Evolutionary conservation across 2,888 invertebrate genomes (phyloP).

Genomic region (Trachelus troglodyta): DNA sequence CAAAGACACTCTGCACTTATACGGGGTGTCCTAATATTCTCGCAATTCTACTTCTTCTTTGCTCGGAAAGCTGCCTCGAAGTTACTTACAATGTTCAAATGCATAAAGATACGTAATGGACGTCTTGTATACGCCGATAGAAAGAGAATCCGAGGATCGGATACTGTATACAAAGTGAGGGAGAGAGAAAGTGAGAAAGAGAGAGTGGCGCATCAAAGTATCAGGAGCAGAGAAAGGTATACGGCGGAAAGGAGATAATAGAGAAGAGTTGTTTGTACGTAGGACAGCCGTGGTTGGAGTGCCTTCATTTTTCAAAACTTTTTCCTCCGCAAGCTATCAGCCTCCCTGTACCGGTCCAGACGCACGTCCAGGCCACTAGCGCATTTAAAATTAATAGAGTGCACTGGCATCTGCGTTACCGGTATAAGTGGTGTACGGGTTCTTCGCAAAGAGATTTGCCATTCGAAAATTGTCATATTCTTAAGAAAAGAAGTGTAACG

Average conservation of each 20-base stretch:
- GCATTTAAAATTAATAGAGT: constrained; percentile 33
- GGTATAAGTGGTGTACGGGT: background rate
- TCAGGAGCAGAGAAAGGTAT: background rate
- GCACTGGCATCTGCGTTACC: background rate
- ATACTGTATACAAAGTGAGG: background rate
- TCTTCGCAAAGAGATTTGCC: constrained; percentile 8
- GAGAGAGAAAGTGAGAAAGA: background rate
- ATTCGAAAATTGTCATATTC: background rate
- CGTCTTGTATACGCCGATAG: background rate
- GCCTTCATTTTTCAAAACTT: constrained; percentile 32
- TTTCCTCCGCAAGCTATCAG: constrained; percentile 22
- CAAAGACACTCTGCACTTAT: too few relatives aligned
- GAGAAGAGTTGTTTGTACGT: constrained; percentile 25
- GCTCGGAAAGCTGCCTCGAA: background rate
- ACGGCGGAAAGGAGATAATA: background rate
- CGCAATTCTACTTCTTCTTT: background rate
- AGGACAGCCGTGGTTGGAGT: constrained; percentile 20
- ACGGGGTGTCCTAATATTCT: background rate
- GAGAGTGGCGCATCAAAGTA: background rate
- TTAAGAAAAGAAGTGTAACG: background rate
- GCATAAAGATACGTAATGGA: background rate
- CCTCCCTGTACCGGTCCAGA: constrained; percentile 9
- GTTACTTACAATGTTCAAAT: background rate
- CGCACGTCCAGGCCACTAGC: constrained; percentile 19
- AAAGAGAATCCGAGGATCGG: background rate